These are phyloP conservation scores for Chrysochloris asiatica DNA, from an alignment of 2,113 vertebrate genomes.

Conservation along the genomic window DNA sequence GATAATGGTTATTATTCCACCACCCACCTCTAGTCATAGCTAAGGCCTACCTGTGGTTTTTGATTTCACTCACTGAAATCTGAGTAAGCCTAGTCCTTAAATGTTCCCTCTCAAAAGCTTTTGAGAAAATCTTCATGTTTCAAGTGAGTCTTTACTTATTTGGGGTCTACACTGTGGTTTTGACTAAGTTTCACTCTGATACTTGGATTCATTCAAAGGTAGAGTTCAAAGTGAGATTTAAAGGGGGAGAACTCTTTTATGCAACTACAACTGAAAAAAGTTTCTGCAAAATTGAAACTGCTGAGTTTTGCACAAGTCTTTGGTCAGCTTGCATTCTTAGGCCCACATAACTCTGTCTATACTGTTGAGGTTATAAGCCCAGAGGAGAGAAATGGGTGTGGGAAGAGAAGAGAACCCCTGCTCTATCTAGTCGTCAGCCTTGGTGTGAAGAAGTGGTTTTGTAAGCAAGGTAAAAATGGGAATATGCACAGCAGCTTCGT, in stretches of 20 bases:
- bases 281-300: constrained; percentile 62
- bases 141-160: constrained; percentile 43
- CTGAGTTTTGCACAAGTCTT: constrained; percentile 57
- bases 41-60: not conserved
- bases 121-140: constrained; percentile 60
- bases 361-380: not conserved
- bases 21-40: not conserved
- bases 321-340: constrained; percentile 50
- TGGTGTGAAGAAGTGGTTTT: not conserved
- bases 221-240: constrained; percentile 55
- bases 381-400: constrained; percentile 18
- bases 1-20: not conserved
- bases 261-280: constrained; percentile 35
- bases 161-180: constrained; percentile 65
- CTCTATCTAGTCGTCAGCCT: not conserved
- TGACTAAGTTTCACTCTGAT: constrained; percentile 58
- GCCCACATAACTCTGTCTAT: not conserved
- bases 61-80: constrained; percentile 22
- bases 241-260: constrained; percentile 14
- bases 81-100: not conserved
- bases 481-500: not conserved
- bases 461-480: not conserved
- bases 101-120: constrained; percentile 21
- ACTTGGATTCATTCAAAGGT: constrained; percentile 49
- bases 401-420: not conserved